These are phyloP conservation scores for Neria commutata DNA, from an alignment of 2,888 invertebrate species.

Conservation along the genomic window DNA sequence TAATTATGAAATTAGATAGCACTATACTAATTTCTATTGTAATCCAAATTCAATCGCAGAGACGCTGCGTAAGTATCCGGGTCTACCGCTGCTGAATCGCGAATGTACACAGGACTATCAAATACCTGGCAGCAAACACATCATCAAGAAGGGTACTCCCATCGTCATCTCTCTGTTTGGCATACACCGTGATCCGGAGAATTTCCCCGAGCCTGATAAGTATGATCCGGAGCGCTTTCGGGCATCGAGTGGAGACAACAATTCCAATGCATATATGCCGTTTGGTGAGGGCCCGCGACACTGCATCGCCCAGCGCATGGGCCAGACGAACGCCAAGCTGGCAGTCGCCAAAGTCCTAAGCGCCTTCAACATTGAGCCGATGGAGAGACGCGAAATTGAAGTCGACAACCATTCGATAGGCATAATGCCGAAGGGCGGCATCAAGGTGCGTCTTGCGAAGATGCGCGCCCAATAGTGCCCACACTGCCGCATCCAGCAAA, in stretches of 20 bases:
- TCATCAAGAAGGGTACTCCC: conserved; percentile 55
- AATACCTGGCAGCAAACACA: conserved; percentile 49
- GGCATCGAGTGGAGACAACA: conserved; percentile 44
- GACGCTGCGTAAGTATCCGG: conserved; percentile 61
- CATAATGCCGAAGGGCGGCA: conserved; percentile 46
- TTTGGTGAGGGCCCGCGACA: conserved; percentile 61
- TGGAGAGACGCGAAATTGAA: conserved; percentile 44
- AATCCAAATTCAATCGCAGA: conserved; percentile 41
- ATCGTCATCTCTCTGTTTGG: conserved; percentile 56
- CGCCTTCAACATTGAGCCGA: conserved; percentile 45
- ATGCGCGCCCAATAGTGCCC: conserved; percentile 3
- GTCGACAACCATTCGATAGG: conserved; percentile 41
- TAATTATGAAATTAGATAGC: neutral
- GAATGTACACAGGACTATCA: conserved; percentile 56
- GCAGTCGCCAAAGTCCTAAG: conserved; percentile 46
- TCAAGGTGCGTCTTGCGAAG: conserved; percentile 45
- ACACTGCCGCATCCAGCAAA: too few relatives aligned
- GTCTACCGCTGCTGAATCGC: conserved; percentile 57
- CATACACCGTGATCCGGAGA: conserved; percentile 57
- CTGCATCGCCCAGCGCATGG: conserved; percentile 58
- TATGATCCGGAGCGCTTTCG: conserved; percentile 61
- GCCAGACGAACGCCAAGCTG: conserved; percentile 48
- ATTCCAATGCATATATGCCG: conserved; percentile 54
- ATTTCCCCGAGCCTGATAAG: conserved; percentile 58
- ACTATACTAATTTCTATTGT: neutral